These are phyloP conservation scores for Drosophila repleta DNA, from an alignment of 1,140 invertebrate species.

Conservation along the genomic window DNA sequence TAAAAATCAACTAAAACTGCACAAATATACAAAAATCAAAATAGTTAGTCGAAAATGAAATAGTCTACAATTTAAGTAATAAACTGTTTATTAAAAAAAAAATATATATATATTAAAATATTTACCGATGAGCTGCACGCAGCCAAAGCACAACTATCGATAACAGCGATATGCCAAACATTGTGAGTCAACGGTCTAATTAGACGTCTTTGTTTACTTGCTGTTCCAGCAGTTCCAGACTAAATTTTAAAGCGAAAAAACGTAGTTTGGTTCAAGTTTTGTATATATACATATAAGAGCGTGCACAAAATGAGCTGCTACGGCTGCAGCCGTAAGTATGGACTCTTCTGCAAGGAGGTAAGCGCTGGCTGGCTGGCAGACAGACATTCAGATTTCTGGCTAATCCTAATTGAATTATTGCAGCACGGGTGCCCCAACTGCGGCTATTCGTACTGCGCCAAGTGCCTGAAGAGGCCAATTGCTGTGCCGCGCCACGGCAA, in stretches of 20 bases:
- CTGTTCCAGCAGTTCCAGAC: background rate
- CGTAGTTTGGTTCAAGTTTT: background rate
- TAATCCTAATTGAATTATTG: constrained; percentile 11
- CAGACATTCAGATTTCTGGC: background rate
- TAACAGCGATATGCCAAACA: background rate
- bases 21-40: too few relatives aligned
- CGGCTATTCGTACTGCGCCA: constrained; percentile 87
- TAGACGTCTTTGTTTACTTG: constrained; percentile 40
- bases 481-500: constrained; percentile 79
- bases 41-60: too few relatives aligned
- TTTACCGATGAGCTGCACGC: too few relatives aligned
- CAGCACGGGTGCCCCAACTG: constrained; percentile 87
- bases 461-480: constrained; percentile 86
- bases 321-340: constrained; percentile 85
- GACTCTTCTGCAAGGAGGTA: constrained; percentile 85
- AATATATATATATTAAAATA: too few relatives aligned
- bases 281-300: background rate
- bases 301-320: constrained; percentile 84
- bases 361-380: too few relatives aligned
- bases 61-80: too few relatives aligned
- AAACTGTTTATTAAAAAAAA: too few relatives aligned
- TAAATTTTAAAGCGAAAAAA: constrained; percentile 1
- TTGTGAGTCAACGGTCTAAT: constrained; percentile 23
- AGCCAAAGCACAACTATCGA: constrained; percentile 11
- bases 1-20: too few relatives aligned